Conservation (phyloP, 1,140 invertebrate species). For the Drosophila setifemur region DNA sequence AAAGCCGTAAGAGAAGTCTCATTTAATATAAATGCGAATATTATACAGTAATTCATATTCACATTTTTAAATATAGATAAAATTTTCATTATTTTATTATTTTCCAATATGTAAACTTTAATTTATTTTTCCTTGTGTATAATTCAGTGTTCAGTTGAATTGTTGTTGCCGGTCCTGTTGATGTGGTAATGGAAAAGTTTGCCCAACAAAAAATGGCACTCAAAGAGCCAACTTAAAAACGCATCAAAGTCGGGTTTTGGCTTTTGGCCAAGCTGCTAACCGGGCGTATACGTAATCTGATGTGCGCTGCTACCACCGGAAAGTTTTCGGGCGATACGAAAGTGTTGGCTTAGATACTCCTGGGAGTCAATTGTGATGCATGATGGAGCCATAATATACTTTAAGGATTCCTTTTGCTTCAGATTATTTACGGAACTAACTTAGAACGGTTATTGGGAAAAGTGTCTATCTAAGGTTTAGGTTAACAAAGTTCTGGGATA, state of each 20-base stretch:
- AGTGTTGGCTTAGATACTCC: slow-evolving; percentile 23
- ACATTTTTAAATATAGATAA: no score
- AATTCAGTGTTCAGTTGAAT: no score
- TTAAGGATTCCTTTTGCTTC: background rate
- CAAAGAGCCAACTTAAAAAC: slow-evolving; percentile 61
- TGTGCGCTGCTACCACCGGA: slow-evolving; percentile 26
- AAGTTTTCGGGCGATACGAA: slow-evolving; percentile 23
- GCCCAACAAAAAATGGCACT: slow-evolving; percentile 32
- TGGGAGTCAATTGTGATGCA: slow-evolving; percentile 29
- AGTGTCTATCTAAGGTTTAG: no score
- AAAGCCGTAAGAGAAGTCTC: no score
- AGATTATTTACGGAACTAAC: slow-evolving; percentile 3
- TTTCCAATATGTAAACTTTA: no score
- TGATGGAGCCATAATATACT: background rate
- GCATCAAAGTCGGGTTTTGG: slow-evolving; percentile 66
- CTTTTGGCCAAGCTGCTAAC: slow-evolving; percentile 57
- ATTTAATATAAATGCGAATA: no score
- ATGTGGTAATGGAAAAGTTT: slow-evolving; percentile 71
- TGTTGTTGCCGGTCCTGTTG: slow-evolving; percentile 23
- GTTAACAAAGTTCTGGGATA: no score
- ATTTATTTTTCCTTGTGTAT: no score
- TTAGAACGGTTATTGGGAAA: slow-evolving; percentile 20
- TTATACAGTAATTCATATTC: no score
- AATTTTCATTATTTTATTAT: no score
- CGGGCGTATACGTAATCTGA: slow-evolving; percentile 58